Base-by-base conservation (phyloP, 2,113 vertebrate genomes). In the Ploceus nigricollis region DNA sequence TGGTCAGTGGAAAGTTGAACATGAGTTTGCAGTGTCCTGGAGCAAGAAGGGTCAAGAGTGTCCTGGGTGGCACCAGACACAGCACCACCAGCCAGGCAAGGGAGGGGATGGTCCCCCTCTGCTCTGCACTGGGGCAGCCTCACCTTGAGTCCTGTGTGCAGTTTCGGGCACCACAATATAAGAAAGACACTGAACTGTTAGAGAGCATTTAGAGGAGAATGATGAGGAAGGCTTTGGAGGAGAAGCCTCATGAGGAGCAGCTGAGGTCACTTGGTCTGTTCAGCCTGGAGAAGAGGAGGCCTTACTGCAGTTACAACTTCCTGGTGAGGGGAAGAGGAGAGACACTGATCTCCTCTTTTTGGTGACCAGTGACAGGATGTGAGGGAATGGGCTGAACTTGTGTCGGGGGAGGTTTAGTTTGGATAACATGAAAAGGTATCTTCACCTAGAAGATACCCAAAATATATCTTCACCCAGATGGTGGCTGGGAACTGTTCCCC, bases 141-240 rank as follows among this genome's bases (percentile, higher is more conserved):
- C 48, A 47, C 9, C 9, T 40, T 0, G 0, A 30, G 6, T 31
- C 0, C 25, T 79, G 48, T 1, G 30, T 0, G 19, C 15, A n/a
- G 7, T 6, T 71, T 11, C 15, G 30, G 30, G 25, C 4, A 11
- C 8, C 35, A 15, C 15, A 42, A 18, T 35, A 8, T 12, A 56
- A 40, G 25, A 54, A 47, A 40, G 15, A 27, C 8, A 35, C 18
- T 25, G 13, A 47, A 30, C 3, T 40, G 4, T 35, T 64, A 54
- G 30, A 79, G 35, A 42, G 14, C 5, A 11, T 56, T n/a, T 20
- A 56, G 56, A 79, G 13, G 30, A 87, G 23, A 35, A 20, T 0
- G 14, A 24, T 28, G 15, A 12, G 22, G 23, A 60, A 54, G 40
- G 7, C 2, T 28, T 50, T 35, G 35, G 35, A 56, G 35, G 10